Percentiles rank a stretch among this genome's conserved stretches.
Conservation (phyloP, 2,888 invertebrate genomes). For the Acrobasis suavella region DNA sequence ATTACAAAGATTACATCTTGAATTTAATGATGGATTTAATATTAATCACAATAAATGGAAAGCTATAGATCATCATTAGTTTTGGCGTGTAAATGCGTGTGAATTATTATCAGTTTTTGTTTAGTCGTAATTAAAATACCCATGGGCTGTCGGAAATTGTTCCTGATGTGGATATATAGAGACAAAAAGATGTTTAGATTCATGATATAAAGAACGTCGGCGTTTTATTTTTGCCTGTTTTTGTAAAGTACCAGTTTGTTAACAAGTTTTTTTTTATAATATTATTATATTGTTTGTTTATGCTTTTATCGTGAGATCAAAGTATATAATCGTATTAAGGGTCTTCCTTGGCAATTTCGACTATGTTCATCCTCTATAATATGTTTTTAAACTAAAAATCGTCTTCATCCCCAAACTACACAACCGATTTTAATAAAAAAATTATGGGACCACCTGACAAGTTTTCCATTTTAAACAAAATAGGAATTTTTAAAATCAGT, state of each 20-base stretch:
- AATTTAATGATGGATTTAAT: conserved; percentile 26
- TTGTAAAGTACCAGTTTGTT: not conserved
- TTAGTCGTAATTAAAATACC: not conserved
- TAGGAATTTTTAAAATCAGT: too few species aligned
- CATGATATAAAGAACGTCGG: not conserved
- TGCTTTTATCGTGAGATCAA: too few species aligned
- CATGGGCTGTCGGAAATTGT: not conserved
- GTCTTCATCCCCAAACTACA: too few species aligned
- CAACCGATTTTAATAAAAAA: too few species aligned
- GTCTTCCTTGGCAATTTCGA: too few species aligned
- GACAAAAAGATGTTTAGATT: not conserved
- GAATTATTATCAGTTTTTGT: conserved; percentile 22
- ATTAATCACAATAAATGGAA: conserved; percentile 26
- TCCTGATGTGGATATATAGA: conserved; percentile 6
- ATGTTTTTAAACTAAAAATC: too few species aligned
- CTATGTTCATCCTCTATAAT: too few species aligned
- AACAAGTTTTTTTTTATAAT: too few species aligned
- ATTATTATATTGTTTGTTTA: too few species aligned
- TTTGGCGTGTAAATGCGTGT: conserved; percentile 15
- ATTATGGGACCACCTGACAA: too few species aligned
- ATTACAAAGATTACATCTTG: conserved; percentile 5
- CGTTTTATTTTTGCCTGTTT: not conserved
- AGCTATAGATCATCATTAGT: conserved; percentile 24
- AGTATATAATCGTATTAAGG: too few species aligned
- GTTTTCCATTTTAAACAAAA: too few species aligned